Evolutionary conservation across 2,888 invertebrate genomes (phyloP).

Genomic region (Oligia fasciuncula): DNA sequence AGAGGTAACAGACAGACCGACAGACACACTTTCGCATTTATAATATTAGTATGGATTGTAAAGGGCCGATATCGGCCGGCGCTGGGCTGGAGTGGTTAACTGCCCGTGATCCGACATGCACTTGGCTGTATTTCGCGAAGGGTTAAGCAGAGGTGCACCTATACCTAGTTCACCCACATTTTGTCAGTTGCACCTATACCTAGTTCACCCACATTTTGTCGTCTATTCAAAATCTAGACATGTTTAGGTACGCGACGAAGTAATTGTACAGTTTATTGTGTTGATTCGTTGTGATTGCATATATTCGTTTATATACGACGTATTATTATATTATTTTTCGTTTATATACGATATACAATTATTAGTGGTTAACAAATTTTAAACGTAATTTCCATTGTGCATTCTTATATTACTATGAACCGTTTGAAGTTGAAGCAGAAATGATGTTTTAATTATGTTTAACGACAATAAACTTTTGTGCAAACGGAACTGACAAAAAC

Average conservation of each 20-base stretch:
- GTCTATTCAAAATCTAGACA: not conserved
- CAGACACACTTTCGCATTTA: too few species aligned
- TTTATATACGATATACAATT: not conserved
- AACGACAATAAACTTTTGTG: not conserved
- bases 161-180: not conserved
- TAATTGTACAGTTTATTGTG: not conserved
- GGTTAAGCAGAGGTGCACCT: not conserved
- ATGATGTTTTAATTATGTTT: not conserved
- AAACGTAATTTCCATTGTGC: not conserved
- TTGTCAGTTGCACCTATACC: too few species aligned
- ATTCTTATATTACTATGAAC: not conserved
- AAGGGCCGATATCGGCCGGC: too few species aligned
- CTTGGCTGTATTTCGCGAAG: not conserved
- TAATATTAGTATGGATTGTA: too few species aligned
- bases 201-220: too few species aligned
- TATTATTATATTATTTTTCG: too few species aligned
- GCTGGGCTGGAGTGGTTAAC: too few species aligned
- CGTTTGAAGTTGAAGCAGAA: not conserved
- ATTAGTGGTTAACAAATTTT: not conserved
- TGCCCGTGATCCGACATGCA: not conserved
- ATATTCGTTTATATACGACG: not conserved
- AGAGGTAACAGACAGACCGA: too few species aligned
- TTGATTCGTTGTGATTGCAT: not conserved
- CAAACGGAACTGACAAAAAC: not conserved
- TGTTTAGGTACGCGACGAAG: not conserved